Base-by-base conservation (phyloP, 2,888 invertebrate genomes). In the Drepanosiphum platanoidis region DNA sequence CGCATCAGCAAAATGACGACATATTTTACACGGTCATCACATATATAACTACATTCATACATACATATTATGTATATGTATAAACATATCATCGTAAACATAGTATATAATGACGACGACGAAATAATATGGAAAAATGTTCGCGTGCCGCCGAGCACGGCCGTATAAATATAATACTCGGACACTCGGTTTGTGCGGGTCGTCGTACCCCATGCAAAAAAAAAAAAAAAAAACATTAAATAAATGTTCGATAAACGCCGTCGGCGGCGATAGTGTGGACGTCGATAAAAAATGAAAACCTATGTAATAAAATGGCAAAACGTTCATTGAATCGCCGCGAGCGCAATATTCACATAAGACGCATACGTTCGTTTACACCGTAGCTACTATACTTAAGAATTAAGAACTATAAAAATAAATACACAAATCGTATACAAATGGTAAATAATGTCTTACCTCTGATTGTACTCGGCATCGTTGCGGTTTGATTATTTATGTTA, bases 1-100 rank as follows among this genome's bases (percentile, higher is more conserved):
- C 70, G 36, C 80, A 72, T 82, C 81, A 84, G 84, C 84, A 70
- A 74, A 84, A 77, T 84, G 84, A 84, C 81, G 74, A 71, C 81
- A 81, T 68, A 36, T 9, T 42, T 46, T 68, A 58, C 75, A 22
- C 58, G 75, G 75, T 75, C 75, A 75, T 75, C 75, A 34, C 52
- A 75, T n/a, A n/a, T n/a, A n/a, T 75, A 75, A 75, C 52, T 58
- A 52, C 22, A 22, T 18, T n/a, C 30, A 27, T 58, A 58, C 8
- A 32, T 9, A 27, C 32, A 27, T 66, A 32, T 32, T 32, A 66
- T 61, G 15, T 66, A 32, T 68, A 34, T 22, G 15, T 34, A 68
- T 68, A 34, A 34, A 68, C 34, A 7, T 52, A 52, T 22, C 52
- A 52, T 15, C 3, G 15, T 32, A 66, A 30, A 66, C 11, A 32